Evolutionary conservation across 2,888 invertebrate species (phyloP), one percentile per base, ranked within the genome.

Genomic region (Cosmia trapezina): DNA sequence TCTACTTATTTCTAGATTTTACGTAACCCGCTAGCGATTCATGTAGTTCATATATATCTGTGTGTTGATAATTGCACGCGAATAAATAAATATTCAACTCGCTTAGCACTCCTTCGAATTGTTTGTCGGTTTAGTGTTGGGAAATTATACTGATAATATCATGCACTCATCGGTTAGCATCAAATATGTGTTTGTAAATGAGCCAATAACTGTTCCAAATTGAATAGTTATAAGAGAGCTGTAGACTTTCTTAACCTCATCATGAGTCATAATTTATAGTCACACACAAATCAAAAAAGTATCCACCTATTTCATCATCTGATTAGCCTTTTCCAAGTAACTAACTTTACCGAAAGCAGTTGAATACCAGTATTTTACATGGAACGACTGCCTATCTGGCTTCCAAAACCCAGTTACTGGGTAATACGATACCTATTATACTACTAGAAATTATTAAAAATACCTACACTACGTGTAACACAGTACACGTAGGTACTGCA

Each of bases 61-160:
- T 77, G 60, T 85, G 60, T 75, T 76, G 63, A 72, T 80, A 70
- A 77, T 75, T 83, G 75, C 73, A 71, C 61, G 85, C 54, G 64
- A 76, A 71, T 83, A 76, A 76, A 82, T 68, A 84, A 73, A 83
- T 84, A 83, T 78, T 84, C 64, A 65, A 45, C 59, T 71, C 66
- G 60, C 63, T 70, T 64, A 62, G 60, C 60, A 71, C 62, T 69
- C 33, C 81, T 41, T 56, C 33, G 76, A 80, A 76, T 72, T 83
- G 80, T 76, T 85, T 81, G 56, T 81, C 70, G 75, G 74, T 83
- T 62, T 74, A 75, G 72, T 80, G 76, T 80, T 76, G 59, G 47
- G 64, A 76, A 78, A 76, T 78, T 73, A 71, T 78, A 60, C 76
- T 74, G 84, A 83, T 83, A 80, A 57, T 80, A 83, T 66, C 80